phyloP scores from a whole-genome alignment of 2,888 invertebrate genomes.

The Diarsia mendica region DNA sequence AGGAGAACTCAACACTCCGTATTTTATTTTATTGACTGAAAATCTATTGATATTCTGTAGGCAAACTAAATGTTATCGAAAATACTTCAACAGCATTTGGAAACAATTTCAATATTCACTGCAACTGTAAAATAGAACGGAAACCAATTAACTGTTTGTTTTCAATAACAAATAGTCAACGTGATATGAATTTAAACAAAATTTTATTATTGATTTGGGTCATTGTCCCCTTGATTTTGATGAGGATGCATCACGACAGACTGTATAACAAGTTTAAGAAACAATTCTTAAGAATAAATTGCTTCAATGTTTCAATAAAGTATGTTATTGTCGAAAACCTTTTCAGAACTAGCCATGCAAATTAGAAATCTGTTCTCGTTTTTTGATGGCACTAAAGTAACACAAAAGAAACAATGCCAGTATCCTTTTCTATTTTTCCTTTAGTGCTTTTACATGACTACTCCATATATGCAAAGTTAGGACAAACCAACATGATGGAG shows the following conservation, averaged over 20 bases:
- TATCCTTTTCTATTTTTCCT: not conserved
- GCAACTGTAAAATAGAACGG: constrained; percentile 18
- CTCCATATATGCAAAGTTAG: not conserved
- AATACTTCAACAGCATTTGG: constrained; percentile 21
- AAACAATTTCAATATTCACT: constrained; percentile 20
- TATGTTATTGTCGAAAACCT: not conserved
- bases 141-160: constrained; percentile 45
- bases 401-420: not conserved
- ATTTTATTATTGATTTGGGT: too few species aligned
- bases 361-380: not conserved
- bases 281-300: too few species aligned
- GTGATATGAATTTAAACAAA: constrained; percentile 33
- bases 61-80: constrained; percentile 18
- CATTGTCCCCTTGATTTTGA: too few species aligned
- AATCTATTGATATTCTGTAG: constrained; percentile 36
- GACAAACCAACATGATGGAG: constrained; percentile 14
- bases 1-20: not conserved
- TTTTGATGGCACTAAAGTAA: not conserved
- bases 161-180: constrained; percentile 32
- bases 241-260: too few species aligned
- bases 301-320: not conserved
- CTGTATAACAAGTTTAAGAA: not conserved
- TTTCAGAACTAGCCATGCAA: not conserved
- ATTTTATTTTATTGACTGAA: constrained; percentile 22
- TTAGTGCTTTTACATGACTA: not conserved